Evolutionary conservation across 2,888 invertebrate genomes (phyloP).

Genomic region (Pogonocherus hispidulus): DNA sequence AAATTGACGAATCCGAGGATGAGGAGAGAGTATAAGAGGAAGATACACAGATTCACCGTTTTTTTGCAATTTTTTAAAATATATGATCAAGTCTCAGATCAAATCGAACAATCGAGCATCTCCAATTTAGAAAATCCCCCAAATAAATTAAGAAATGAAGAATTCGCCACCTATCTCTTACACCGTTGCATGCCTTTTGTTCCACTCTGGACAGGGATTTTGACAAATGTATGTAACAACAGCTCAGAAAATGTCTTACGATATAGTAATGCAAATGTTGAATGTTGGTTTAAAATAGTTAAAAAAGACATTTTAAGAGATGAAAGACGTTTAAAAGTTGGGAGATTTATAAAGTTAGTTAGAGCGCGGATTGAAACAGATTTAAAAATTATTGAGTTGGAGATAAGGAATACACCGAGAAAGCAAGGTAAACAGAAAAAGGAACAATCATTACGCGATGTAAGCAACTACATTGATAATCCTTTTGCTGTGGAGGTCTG

Average conservation of each 20-base stretch:
- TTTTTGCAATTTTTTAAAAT: not conserved
- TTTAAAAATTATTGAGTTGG: not conserved
- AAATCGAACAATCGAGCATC: not conserved
- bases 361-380: not conserved
- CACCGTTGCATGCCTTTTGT: not conserved
- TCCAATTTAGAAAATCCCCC: not conserved
- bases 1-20: not conserved
- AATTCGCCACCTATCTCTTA: not conserved
- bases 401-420: not conserved
- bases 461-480: not conserved
- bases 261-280: not conserved
- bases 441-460: no score
- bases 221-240: not conserved
- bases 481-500: not conserved
- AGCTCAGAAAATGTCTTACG: not conserved
- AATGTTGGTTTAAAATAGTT: slow-evolving; percentile 2
- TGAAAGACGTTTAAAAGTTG: not conserved
- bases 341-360: not conserved
- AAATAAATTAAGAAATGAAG: not conserved
- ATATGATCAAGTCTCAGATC: not conserved
- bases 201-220: not conserved
- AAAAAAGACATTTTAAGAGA: not conserved
- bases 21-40: slow-evolving; percentile 1
- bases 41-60: slow-evolving; percentile 11
- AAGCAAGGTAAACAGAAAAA: not conserved